phyloP scores from a whole-genome alignment of 92 coral and sea anemone species.

The Epizoanthus rinbou region DNA sequence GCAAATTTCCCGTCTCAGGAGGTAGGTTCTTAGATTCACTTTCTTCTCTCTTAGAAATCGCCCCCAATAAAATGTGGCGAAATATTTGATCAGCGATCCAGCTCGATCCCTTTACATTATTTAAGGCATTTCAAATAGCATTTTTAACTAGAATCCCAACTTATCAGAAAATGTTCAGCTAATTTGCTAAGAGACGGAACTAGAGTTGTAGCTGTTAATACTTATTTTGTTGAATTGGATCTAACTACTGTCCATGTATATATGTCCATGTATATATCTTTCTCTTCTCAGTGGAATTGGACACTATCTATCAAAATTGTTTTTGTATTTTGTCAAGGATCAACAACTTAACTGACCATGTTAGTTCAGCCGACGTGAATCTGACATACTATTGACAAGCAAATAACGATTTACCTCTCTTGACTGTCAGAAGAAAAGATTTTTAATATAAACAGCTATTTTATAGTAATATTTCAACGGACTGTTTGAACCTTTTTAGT shows the following conservation, averaged over 20 bases:
- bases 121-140: too few relatives aligned
- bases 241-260: too few relatives aligned
- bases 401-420: neutral
- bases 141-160: neutral
- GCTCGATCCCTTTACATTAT: neutral
- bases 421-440: neutral
- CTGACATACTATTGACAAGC: neutral
- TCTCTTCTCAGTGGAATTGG: too few relatives aligned
- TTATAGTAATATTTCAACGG: neutral
- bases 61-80: neutral
- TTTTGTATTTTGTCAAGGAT: neutral
- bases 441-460: neutral
- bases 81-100: neutral
- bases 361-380: neutral
- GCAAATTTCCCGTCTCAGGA: constrained; percentile 96
- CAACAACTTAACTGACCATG: neutral
- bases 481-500: neutral
- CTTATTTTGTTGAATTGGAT: too few relatives aligned
- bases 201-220: too few relatives aligned
- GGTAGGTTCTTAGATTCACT: constrained; percentile 51
- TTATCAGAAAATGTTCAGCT: neutral
- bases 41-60: neutral
- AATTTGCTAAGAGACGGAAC: too few relatives aligned
- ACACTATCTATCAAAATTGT: too few relatives aligned
- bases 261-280: too few relatives aligned